Evolutionary conservation across 1,140 invertebrate species (phyloP).

Genomic region (Drosophila obscura): DNA sequence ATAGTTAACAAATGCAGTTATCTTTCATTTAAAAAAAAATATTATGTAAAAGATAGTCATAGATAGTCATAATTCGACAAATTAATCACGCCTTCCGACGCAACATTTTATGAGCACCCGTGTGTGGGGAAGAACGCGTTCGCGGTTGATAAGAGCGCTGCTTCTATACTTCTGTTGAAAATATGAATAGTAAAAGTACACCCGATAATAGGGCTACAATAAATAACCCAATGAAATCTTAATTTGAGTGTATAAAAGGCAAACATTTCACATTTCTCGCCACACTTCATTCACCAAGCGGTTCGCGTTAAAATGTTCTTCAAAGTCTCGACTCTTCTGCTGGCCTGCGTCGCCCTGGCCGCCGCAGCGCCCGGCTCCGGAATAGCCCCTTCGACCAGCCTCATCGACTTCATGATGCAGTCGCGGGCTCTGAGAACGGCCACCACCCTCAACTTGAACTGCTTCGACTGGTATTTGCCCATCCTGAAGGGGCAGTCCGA

Average conservation of each 20-base stretch:
- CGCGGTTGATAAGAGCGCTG: no score
- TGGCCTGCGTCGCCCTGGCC: conserved; percentile 9
- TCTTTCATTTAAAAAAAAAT: no score
- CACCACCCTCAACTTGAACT: conserved; percentile 10
- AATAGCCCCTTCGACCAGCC: background rate
- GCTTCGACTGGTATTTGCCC: conserved; percentile 28
- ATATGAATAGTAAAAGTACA: no score
- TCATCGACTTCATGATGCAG: conserved; percentile 12
- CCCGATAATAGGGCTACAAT: no score
- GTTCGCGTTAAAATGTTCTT: conserved; percentile 14
- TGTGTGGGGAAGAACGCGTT: no score
- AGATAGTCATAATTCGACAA: no score
- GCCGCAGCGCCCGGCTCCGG: background rate
- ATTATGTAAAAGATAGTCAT: no score
- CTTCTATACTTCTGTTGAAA: no score
- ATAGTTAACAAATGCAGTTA: no score
- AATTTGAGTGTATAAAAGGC: conserved; percentile 19
- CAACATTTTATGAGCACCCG: no score
- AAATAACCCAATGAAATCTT: no score
- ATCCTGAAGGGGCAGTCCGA: conserved; percentile 21
- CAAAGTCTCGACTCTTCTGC: conserved; percentile 12
- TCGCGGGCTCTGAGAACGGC: conserved; percentile 5
- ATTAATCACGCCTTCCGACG: no score
- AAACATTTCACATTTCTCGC: background rate
- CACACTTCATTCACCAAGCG: background rate